Evolutionary conservation across 2,113 vertebrate genomes (phyloP).

Genomic region (Bufo gargarizans): DNA sequence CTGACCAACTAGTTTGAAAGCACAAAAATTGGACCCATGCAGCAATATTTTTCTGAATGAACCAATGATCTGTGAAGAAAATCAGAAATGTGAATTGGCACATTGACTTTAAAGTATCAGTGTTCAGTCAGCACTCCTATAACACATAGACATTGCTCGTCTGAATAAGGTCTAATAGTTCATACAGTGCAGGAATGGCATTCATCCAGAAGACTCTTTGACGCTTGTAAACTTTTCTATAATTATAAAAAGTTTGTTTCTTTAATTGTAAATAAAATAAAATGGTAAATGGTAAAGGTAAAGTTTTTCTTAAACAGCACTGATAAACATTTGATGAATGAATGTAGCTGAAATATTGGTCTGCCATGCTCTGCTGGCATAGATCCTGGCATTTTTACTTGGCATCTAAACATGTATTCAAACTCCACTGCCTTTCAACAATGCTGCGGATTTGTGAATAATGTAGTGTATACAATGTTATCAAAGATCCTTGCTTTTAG

Average conservation of each 20-base stretch:
- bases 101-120: too few relatives aligned
- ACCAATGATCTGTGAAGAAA: too few relatives aligned
- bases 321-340: slow-evolving; percentile 18
- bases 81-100: too few relatives aligned
- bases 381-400: slow-evolving; percentile 55
- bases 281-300: neutral
- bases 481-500: neutral
- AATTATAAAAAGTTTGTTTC: neutral
- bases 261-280: neutral
- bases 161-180: neutral
- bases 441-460: slow-evolving; percentile 41
- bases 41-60: too few relatives aligned
- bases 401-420: slow-evolving; percentile 44
- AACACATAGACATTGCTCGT: too few relatives aligned
- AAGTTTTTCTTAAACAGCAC: neutral
- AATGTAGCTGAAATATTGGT: neutral
- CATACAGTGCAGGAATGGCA: neutral
- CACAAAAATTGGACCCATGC: too few relatives aligned
- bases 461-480: slow-evolving; percentile 14
- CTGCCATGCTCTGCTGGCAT: slow-evolving; percentile 57
- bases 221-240: neutral
- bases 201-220: neutral
- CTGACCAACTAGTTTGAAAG: too few relatives aligned
- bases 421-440: slow-evolving; percentile 48
- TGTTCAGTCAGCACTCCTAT: too few relatives aligned